These are phyloP conservation scores for Asobara japonica DNA, from an alignment of 1,140 invertebrate genomes.

Conservation along the genomic window DNA sequence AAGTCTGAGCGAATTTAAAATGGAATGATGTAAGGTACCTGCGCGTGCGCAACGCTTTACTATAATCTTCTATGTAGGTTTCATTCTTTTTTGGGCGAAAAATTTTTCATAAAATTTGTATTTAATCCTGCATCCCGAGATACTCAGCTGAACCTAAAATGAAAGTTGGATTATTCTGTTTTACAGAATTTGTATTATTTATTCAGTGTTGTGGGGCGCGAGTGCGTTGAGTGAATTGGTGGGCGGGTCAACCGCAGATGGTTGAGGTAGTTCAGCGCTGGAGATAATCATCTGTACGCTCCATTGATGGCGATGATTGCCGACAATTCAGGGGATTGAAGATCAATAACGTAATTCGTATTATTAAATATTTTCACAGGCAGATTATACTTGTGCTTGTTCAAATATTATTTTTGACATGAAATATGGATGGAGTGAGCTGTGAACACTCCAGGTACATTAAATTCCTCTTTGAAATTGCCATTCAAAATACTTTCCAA, in stretches of 20 bases:
- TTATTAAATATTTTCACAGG: background rate
- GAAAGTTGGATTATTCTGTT: background rate
- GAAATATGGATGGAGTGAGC: background rate
- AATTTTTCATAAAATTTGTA: no score
- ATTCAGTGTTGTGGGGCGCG: background rate
- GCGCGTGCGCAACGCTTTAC: no score
- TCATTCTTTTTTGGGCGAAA: no score
- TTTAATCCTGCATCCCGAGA: no score
- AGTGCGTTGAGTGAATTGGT: background rate
- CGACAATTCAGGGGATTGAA: background rate
- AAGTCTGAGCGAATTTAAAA: no score
- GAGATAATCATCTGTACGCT: slow-evolving; percentile 1
- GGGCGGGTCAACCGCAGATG: background rate
- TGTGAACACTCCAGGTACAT: no score
- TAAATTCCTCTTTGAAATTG: no score
- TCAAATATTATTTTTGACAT: background rate
- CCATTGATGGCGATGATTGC: background rate
- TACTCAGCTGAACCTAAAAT: no score
- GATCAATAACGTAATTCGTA: background rate
- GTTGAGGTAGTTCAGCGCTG: background rate
- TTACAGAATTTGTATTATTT: background rate
- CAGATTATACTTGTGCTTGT: background rate
- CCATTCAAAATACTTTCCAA: no score
- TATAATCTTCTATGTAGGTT: no score
- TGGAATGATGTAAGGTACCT: no score